These are phyloP conservation scores for Rhinophrynus dorsalis DNA, from an alignment of 2,797 vertebrate species.

Conservation along the genomic window DNA sequence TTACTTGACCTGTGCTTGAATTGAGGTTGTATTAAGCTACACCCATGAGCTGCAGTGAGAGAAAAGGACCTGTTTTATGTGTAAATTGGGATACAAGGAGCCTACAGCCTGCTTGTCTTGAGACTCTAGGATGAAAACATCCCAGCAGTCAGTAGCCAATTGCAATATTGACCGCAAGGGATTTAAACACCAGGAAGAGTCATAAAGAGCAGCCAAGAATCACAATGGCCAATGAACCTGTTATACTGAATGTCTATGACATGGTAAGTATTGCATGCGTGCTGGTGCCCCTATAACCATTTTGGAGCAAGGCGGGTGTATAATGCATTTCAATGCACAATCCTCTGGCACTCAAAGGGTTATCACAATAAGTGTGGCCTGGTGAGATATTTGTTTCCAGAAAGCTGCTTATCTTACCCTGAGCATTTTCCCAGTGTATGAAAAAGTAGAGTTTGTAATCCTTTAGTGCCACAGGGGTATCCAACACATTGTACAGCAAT, in stretches of 20 bases:
- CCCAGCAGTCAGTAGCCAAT: slow-evolving; percentile 47
- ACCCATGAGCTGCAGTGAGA: slow-evolving; percentile 39
- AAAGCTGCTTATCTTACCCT: no score
- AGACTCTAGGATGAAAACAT: slow-evolving; percentile 51
- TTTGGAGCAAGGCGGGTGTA: background rate
- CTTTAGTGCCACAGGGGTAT: no score
- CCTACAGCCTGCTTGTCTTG: slow-evolving; percentile 16
- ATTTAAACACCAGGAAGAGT: slow-evolving; percentile 62
- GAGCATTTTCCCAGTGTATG: no score
- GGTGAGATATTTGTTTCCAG: no score
- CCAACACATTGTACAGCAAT: no score
- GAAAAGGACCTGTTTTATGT: slow-evolving; percentile 41
- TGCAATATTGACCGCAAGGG: slow-evolving; percentile 50
- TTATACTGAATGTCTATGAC: slow-evolving; percentile 93
- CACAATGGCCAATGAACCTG: slow-evolving; percentile 93
- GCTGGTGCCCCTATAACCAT: background rate
- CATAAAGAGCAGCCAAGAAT: slow-evolving; percentile 58
- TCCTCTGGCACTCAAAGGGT: no score
- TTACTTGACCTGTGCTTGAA: background rate
- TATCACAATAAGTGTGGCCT: no score
- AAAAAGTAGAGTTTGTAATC: no score
- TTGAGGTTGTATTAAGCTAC: slow-evolving; percentile 8
- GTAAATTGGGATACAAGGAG: slow-evolving; percentile 24
- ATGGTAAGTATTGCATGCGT: slow-evolving; percentile 78
- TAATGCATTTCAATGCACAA: no score